Conservation (phyloP, 2,113 vertebrate species). For the Nesoenas mayeri region DNA sequence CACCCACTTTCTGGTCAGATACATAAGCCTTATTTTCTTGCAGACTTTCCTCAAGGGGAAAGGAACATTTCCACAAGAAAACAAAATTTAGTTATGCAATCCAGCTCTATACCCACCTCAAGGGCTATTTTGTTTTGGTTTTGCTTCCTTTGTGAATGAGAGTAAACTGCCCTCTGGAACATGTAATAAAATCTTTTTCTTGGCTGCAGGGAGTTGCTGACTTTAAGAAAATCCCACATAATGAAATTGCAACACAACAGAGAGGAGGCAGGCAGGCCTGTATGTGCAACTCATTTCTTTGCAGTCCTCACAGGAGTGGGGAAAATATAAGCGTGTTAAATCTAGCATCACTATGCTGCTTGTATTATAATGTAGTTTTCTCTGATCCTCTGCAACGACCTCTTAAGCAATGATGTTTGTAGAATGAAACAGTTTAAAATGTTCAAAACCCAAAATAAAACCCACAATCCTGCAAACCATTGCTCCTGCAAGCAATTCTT, state of each 20-base stretch:
- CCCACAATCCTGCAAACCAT: not conserved
- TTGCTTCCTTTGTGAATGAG: conserved; percentile 30
- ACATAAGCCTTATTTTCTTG: not conserved
- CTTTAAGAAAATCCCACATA: conserved; percentile 44
- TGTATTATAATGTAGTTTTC: not conserved
- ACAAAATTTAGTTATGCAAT: not conserved
- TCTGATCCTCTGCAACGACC: not conserved
- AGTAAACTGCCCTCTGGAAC: conserved; percentile 10
- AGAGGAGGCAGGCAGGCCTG: not conserved
- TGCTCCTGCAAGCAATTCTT: not conserved
- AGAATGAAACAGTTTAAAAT: not conserved
- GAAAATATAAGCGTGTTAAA: not conserved
- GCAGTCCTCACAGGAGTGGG: not conserved
- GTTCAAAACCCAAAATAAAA: not conserved
- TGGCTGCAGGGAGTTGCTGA: conserved; percentile 6
- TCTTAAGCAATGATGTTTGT: not conserved
- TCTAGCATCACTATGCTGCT: not conserved
- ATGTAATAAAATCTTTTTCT: conserved; percentile 22
- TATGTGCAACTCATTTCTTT: not conserved
- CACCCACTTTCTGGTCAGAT: conserved; percentile 20
- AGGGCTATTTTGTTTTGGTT: not conserved
- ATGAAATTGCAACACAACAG: conserved; percentile 23
- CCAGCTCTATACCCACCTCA: conserved; percentile 1
- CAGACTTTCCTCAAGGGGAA: not conserved
- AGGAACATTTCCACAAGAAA: conserved; percentile 41